Evolutionary conservation across 2,797 vertebrate species (phyloP).

Genomic region (Selene dorsalis): DNA sequence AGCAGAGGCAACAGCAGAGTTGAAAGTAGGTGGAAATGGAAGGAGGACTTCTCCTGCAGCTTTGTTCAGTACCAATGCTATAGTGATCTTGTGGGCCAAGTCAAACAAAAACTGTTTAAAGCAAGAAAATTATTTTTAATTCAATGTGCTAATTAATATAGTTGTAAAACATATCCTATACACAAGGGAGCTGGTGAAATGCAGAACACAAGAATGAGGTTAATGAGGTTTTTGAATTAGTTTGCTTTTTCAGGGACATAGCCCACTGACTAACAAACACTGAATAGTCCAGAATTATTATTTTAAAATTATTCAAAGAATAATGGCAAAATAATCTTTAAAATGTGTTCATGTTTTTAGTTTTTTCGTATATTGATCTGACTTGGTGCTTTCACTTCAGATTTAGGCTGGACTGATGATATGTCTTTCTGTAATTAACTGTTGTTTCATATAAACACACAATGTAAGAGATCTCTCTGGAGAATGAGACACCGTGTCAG

Average conservation of each 20-base stretch:
- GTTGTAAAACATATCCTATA: not conserved
- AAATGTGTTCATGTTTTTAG: too few species aligned
- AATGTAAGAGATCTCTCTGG: too few species aligned
- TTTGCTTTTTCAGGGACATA: not conserved
- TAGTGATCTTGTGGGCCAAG: not conserved
- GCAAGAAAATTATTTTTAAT: not conserved
- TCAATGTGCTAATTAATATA: not conserved
- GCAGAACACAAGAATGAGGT: not conserved
- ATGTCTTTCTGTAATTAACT: too few species aligned
- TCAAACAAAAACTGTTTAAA: not conserved
- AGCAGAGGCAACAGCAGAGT: constrained; percentile 1
- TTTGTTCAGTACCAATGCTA: not conserved
- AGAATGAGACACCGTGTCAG: too few species aligned
- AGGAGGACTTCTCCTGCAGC: not conserved
- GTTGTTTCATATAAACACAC: too few species aligned
- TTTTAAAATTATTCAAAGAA: too few species aligned
- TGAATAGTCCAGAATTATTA: not conserved
- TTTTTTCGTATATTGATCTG: too few species aligned
- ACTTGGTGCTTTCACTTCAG: too few species aligned
- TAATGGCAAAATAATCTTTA: too few species aligned
- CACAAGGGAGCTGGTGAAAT: not conserved
- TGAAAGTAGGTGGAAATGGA: not conserved
- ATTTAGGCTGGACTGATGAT: too few species aligned
- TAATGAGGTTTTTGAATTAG: not conserved
- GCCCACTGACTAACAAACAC: not conserved